Evolutionary conservation across 2,888 invertebrate genomes (phyloP), one percentile per base, ranked within the genome.

Genomic region (Seladonia tumulorum): DNA sequence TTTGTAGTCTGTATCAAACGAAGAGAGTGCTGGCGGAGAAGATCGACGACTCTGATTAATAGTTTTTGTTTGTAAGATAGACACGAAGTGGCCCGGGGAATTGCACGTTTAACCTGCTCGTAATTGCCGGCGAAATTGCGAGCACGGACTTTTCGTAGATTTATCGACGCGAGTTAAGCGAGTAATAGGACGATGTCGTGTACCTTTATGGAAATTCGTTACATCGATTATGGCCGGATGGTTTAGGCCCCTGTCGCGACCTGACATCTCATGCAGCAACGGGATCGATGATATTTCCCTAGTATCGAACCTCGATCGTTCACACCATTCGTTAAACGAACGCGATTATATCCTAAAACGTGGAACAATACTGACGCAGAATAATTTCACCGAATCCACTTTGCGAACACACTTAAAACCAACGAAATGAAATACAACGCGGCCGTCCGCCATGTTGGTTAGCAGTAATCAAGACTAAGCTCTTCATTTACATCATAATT

Each of bases 191-290:
- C 82, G 82, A 84, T 88, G 83, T 82, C 87, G 89, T 85, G 89
- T 77, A 79, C 85, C 87, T 89, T 89, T 90, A 89, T 89, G 90
- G 87, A 88, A 89, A 90, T 90, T 80, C 84, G 84, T 89, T 77
- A 83, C 83, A 89, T 88, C 83, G 88, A 90, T 87, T 89, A 81
- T 76, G 53, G 25, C 29, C 42, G 77, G 73, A n/a, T 35, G 60
- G 68, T 22, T 87, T 80, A 88, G 76, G 88, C 47, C 49, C 22
- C 71, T 89, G 86, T 86, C 79, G 45, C 73, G 84, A 81, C 89
- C 49, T 22, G 68, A 53, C 39, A 35, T 25, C 49, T 49, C 45
- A 4, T 25, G 49, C 39, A 42, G 39, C n/a, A 70, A n/a, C 39
- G 42, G 70, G 35, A 22, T 12, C 70, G 14, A 70, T n/a, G 39